Evolutionary conservation across 2,113 vertebrate genomes (phyloP).

Genomic region (Dasyornis broadbenti): DNA sequence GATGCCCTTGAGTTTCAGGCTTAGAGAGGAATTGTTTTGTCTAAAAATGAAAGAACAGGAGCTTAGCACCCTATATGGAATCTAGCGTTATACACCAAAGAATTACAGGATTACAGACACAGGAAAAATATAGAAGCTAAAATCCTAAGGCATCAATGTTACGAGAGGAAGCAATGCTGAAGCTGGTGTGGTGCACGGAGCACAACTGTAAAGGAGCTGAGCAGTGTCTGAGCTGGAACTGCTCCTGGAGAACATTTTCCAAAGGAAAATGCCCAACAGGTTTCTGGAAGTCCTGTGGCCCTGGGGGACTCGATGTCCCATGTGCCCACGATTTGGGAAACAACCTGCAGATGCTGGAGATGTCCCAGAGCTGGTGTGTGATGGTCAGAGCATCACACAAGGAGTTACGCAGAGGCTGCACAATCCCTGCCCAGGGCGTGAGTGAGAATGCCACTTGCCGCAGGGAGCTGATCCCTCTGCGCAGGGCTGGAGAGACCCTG

Average conservation of each 20-base stretch:
- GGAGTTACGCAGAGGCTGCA: not conserved
- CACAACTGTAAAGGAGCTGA: not conserved
- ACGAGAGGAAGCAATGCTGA: not conserved
- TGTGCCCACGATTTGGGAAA: not conserved
- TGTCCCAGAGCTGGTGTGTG: not conserved
- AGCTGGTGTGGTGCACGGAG: not conserved
- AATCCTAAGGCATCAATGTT: not conserved
- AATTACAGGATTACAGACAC: too few species aligned
- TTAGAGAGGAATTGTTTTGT: too few species aligned
- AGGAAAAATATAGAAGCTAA: too few species aligned
- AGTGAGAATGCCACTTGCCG: not conserved
- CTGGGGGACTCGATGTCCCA: not conserved
- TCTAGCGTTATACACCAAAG: too few species aligned
- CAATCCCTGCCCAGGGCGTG: not conserved
- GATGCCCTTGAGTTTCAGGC: too few species aligned
- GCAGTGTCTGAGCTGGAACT: not conserved
- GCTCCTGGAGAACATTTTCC: not conserved
- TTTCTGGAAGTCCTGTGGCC: not conserved
- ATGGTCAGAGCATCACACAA: not conserved
- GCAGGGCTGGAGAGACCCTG: not conserved
- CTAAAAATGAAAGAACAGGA: too few species aligned
- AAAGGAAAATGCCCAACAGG: not conserved
- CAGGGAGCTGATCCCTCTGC: fast-evolving
- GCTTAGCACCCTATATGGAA: too few species aligned
- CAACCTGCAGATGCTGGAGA: not conserved